These are phyloP conservation scores for Lepidocyrtinus sp. DNA, from an alignment of 2,888 invertebrate species.

Conservation along the genomic window DNA sequence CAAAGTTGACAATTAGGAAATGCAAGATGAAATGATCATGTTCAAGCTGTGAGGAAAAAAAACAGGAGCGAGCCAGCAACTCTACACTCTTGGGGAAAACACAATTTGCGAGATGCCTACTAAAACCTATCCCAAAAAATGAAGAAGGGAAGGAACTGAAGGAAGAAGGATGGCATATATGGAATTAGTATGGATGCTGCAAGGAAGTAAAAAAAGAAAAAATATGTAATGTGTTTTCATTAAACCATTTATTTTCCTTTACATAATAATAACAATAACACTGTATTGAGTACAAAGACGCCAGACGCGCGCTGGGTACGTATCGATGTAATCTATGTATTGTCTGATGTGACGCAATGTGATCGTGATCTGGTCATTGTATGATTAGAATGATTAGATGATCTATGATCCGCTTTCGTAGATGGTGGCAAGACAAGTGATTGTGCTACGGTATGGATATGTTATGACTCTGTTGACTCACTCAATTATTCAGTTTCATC, in stretches of 20 bases:
- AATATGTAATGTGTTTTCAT: slow-evolving; percentile 23
- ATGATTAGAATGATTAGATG: slow-evolving; percentile 6
- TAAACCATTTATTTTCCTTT: slow-evolving; percentile 5
- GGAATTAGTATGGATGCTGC: slow-evolving; percentile 36
- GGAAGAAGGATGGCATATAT: slow-evolving; percentile 38
- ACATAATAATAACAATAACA: background rate
- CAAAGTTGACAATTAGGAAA: slow-evolving; percentile 62
- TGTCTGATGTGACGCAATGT: background rate
- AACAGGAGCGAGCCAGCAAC: slow-evolving; percentile 4
- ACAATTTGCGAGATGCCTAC: slow-evolving; percentile 1
- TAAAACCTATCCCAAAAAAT: slow-evolving; percentile 16
- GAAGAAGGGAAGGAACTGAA: slow-evolving; percentile 24
- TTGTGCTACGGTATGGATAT: no score
- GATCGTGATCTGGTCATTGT: slow-evolving; percentile 15
- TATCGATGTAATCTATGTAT: no score
- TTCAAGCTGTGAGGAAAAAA: background rate
- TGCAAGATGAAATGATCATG: slow-evolving; percentile 28
- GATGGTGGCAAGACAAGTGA: no score
- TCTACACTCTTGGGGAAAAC: background rate
- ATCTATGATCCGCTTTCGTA: slow-evolving; percentile 2
- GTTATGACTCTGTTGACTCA: no score
- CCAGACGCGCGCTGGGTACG: background rate
- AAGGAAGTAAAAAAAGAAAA: slow-evolving; percentile 50
- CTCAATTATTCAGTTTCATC: no score
- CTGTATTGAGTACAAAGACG: background rate